phyloP scores from a whole-genome alignment of 35 echinoderm and acorn worm genomes.

The Heliocidaris erythrogramma region DNA sequence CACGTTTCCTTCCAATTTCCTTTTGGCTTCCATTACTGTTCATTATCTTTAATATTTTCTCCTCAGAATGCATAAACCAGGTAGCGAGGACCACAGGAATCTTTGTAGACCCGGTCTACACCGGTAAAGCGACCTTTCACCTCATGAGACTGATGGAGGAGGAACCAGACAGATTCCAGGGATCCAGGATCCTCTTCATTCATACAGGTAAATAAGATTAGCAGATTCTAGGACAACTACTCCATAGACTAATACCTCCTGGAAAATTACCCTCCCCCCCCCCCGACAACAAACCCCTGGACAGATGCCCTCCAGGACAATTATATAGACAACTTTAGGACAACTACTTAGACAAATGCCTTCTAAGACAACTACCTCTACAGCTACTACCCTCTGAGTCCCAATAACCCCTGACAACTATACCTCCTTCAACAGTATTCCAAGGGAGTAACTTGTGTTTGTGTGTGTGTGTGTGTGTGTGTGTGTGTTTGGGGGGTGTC shows the following conservation, averaged over 20 bases:
- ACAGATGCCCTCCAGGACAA: background rate
- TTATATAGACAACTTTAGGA: too few relatives aligned
- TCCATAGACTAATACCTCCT: background rate
- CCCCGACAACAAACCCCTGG: background rate
- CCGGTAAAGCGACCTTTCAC: constrained; percentile 71
- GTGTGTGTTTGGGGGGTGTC: too few relatives aligned
- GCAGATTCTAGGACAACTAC: background rate
- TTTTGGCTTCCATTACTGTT: too few relatives aligned
- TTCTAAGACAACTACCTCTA: too few relatives aligned
- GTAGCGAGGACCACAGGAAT: constrained; percentile 72
- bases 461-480: too few relatives aligned
- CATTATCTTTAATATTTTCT: background rate
- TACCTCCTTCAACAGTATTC: too few relatives aligned
- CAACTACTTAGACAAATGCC: constrained; percentile 4
- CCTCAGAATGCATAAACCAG: constrained; percentile 64
- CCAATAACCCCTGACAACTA: too few relatives aligned
- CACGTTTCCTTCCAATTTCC: too few relatives aligned
- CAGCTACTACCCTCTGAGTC: too few relatives aligned
- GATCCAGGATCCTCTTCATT: constrained; percentile 83
- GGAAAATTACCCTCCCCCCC: too few relatives aligned
- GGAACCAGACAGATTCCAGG: constrained; percentile 65
- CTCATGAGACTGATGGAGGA: constrained; percentile 53
- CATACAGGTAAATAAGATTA: constrained; percentile 74
- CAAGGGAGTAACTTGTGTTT: too few relatives aligned
- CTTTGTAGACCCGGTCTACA: constrained; percentile 84